Base-by-base conservation (phyloP, 2,888 invertebrate species). In the Aphrophora alni region DNA sequence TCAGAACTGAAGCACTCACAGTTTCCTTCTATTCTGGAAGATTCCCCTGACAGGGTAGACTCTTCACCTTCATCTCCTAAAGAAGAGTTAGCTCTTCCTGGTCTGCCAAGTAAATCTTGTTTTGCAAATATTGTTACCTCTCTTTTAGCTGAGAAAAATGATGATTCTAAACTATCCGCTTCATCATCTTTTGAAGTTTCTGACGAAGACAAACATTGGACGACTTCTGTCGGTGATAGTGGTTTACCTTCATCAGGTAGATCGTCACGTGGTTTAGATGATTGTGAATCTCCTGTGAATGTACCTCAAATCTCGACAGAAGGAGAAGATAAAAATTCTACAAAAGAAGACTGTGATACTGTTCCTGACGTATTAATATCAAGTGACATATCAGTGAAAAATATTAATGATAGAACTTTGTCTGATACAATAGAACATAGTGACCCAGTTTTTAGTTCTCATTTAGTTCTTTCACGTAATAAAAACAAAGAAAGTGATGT, bases 221-320 rank as follows among this genome's bases (percentile, higher is more conserved):
- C 78, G 21, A 28, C 74, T 8, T 81, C 81, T 3, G 21, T 81
- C 17, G 81, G 81, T 8, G 81, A 81, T 44, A 81, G 81, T 38
- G 81, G 81, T 21, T 27, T 81, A 27, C 81, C 81, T 8, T 81
- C 81, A 10, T 78, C 78, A 21, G 81, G 81, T 0, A 68, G 81
- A 21, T 81, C 81, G 10, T 81, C 81, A 38, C 75, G 81, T 0
- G 81, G 81, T 7, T 27, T 78, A 68, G 81, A 81, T 24, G 78
- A 81, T 33, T 38, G 68, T 70, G 78, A 78, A 27, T 76, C 76
- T n/a, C 80, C 80, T 24, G 33, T 25, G 3, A 72, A 25, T 24
- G 80, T 26, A 25, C 71, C 38, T 44, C 44, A 44, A 44, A 44
- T 44, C 44, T 44, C 44, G 17, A 44, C 44, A 44, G 44, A 44